Conservation (phyloP, 1,140 invertebrate genomes). For the Bicyclus anynana region DNA sequence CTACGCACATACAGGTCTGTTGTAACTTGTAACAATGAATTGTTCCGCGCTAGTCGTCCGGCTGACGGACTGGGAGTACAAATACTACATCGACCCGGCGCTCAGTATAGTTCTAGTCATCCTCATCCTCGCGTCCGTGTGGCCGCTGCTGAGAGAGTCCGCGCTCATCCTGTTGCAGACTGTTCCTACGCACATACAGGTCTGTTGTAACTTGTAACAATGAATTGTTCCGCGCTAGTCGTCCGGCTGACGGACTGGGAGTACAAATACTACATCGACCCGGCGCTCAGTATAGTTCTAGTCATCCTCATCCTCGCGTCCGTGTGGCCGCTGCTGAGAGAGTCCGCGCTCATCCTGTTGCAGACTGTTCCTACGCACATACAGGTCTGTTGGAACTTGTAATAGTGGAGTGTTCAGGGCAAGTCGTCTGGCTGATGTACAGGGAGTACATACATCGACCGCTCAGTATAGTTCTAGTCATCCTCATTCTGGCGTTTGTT, state of each 20-base stretch:
- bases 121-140: slow-evolving; percentile 89
- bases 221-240: slow-evolving; percentile 93
- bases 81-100: slow-evolving; percentile 78
- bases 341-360: slow-evolving; percentile 92
- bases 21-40: slow-evolving; percentile 95
- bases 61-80: slow-evolving; percentile 80
- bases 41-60: slow-evolving; percentile 93
- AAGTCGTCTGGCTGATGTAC: slow-evolving; percentile 91
- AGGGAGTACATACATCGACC: slow-evolving; percentile 39
- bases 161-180: slow-evolving; percentile 94
- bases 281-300: slow-evolving; percentile 90
- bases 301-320: slow-evolving; percentile 89
- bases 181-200: slow-evolving; percentile 94
- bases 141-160: slow-evolving; percentile 92
- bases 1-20: slow-evolving; percentile 89
- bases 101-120: slow-evolving; percentile 91
- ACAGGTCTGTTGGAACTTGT: slow-evolving; percentile 82
- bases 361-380: slow-evolving; percentile 96
- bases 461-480: slow-evolving; percentile 90
- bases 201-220: slow-evolving; percentile 86
- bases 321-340: slow-evolving; percentile 91
- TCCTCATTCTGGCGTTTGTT: slow-evolving; percentile 89
- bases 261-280: slow-evolving; percentile 52
- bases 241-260: slow-evolving; percentile 87
- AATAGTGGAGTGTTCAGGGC: slow-evolving; percentile 96